A percentile compares a stretch with the other conserved stretches of the same genome.
phyloP scores from a whole-genome alignment of 2,797 vertebrate genomes.

The Borostomias antarcticus region DNA sequence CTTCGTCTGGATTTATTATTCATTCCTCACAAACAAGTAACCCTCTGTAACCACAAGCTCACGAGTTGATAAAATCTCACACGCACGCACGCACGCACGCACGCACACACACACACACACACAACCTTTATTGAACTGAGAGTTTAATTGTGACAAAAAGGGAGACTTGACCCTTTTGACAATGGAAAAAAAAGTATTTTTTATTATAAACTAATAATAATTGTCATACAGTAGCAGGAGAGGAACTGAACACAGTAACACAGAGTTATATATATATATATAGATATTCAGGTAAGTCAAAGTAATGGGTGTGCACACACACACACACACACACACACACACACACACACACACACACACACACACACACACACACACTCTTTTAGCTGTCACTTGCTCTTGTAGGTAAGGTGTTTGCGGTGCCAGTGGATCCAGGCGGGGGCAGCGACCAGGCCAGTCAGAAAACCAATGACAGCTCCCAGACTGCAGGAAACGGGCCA shows the following conservation, averaged over 20 bases:
- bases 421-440: slow-evolving; percentile 95
- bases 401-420: slow-evolving; percentile 94
- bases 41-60: too few species aligned
- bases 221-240: slow-evolving; percentile 24
- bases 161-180: slow-evolving; percentile 20
- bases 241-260: background rate
- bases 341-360: background rate
- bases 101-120: too few species aligned
- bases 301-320: background rate
- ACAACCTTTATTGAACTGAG: slow-evolving; percentile 44
- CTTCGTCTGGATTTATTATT: too few species aligned
- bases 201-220: slow-evolving; percentile 23
- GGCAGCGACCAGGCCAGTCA: slow-evolving; percentile 86
- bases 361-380: slow-evolving; percentile 1
- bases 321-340: background rate
- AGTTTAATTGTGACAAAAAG: slow-evolving; percentile 35
- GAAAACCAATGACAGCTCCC: slow-evolving; percentile 87
- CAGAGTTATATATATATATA: too few species aligned
- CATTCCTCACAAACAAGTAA: too few species aligned
- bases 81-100: too few species aligned
- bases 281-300: slow-evolving; percentile 3
- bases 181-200: too few species aligned
- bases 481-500: slow-evolving; percentile 97
- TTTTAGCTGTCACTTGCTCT: slow-evolving; percentile 85
- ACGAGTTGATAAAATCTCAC: too few species aligned